These are phyloP conservation scores for Phalacrocorax brasilianus DNA, from an alignment of 2,113 vertebrate species.

Conservation along the genomic window DNA sequence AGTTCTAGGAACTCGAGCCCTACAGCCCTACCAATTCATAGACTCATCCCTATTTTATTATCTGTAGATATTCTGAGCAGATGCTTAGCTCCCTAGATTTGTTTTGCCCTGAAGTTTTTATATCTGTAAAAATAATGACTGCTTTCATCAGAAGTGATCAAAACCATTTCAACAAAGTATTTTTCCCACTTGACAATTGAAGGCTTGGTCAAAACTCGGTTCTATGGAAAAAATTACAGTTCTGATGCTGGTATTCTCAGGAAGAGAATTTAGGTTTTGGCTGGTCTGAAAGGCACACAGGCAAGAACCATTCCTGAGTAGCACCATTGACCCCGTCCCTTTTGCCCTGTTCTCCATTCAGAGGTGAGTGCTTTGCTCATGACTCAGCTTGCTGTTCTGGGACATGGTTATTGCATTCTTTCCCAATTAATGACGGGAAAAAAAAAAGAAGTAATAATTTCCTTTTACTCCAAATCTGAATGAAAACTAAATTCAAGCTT, in stretches of 20 bases:
- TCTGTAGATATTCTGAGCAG: not conserved
- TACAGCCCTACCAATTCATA: not conserved
- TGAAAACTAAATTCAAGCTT: not conserved
- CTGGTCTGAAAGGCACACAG: not conserved
- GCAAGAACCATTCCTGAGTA: not conserved
- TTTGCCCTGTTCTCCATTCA: accelerated
- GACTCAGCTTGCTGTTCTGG: not conserved
- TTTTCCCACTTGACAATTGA: not conserved
- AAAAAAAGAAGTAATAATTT: not conserved
- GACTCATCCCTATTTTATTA: not conserved
- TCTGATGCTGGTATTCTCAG: not conserved
- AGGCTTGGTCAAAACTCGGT: not conserved
- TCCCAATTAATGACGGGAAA: not conserved
- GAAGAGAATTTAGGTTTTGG: not conserved
- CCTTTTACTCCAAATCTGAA: not conserved
- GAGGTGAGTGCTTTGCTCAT: not conserved
- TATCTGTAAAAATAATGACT: not conserved
- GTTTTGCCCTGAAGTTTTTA: not conserved
- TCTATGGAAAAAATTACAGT: not conserved
- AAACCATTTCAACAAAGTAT: not conserved
- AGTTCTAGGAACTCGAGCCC: not conserved
- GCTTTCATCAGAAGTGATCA: not conserved
- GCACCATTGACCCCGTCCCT: not conserved
- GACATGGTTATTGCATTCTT: not conserved
- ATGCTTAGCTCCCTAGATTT: not conserved